Percentiles rank a stretch among this genome's conserved stretches.
Conservation (phyloP, 2,113 vertebrate species). For the Channa maculata region DNA sequence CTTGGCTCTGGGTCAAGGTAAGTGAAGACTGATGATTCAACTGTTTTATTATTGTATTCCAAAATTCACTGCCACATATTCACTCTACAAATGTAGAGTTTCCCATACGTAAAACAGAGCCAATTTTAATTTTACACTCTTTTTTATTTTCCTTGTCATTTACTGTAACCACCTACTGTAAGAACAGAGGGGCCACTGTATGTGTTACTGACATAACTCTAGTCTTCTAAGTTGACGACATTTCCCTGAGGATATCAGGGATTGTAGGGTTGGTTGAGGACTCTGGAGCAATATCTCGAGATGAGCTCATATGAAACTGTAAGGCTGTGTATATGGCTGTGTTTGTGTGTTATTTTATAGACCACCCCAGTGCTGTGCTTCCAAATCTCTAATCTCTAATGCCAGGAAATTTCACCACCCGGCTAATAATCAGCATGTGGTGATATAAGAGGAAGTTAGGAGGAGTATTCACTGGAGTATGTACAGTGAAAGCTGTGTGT, state of each 20-base stretch:
- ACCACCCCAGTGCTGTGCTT: constrained; percentile 31
- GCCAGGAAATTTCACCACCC: constrained; percentile 18
- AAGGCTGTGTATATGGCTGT: not conserved
- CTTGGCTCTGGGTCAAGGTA: constrained; percentile 82
- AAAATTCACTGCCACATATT: not conserved
- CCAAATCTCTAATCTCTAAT: constrained; percentile 19
- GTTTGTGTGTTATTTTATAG: constrained; percentile 20
- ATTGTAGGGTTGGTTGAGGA: not conserved
- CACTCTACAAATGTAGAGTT: not conserved
- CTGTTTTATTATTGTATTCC: no score
- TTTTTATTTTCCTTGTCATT: constrained; percentile 1
- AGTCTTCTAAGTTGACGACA: constrained; percentile 30
- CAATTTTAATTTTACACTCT: no score
- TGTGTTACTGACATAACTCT: constrained; percentile 22
- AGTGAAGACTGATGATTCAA: constrained; percentile 44
- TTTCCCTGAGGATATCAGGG: constrained; percentile 36
- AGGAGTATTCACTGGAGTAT: not conserved
- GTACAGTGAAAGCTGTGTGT: not conserved
- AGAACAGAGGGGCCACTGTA: constrained; percentile 8
- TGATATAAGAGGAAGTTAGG: constrained; percentile 27
- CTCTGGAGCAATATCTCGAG: constrained; percentile 35
- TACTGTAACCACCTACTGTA: constrained; percentile 8
- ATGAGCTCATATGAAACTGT: constrained; percentile 55
- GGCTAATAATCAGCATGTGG: constrained; percentile 48
- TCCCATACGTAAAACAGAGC: no score